A percentile compares a stretch with the other conserved stretches of the same genome.
phyloP scores from a whole-genome alignment of 2,888 invertebrate genomes.

The Liodrosophila aerea region DNA sequence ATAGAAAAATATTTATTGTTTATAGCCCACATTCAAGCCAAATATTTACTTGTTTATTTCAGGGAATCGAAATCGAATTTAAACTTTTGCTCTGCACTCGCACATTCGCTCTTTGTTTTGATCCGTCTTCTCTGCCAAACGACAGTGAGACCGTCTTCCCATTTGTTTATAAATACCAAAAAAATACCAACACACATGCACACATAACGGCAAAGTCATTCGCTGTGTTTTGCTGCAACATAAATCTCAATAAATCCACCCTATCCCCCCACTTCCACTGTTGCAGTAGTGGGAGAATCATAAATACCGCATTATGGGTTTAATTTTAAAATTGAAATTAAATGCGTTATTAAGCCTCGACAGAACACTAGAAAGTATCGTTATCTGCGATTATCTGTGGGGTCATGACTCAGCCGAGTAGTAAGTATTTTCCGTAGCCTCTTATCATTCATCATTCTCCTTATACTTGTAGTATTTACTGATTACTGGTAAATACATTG shows the following conservation, averaged over 20 bases:
- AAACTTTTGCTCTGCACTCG: conserved; percentile 16
- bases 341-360: conserved; percentile 20
- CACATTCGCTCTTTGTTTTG: background rate
- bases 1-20: conserved; percentile 64
- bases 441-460: conserved; percentile 5
- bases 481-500: conserved; percentile 8
- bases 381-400: conserved; percentile 29
- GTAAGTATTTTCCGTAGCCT: conserved; percentile 17
- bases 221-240: conserved; percentile 28
- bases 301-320: conserved; percentile 2
- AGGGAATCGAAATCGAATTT: conserved; percentile 28
- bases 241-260: conserved; percentile 53
- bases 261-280: background rate
- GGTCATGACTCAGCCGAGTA: conserved; percentile 48
- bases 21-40: conserved; percentile 31
- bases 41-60: conserved; percentile 58
- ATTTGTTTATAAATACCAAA: conserved; percentile 27
- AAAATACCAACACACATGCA: conserved; percentile 1
- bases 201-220: conserved; percentile 2
- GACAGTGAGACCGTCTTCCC: conserved; percentile 5
- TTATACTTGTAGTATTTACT: background rate
- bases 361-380: conserved; percentile 1
- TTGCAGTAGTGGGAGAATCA: background rate
- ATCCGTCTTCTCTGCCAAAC: conserved; percentile 2
- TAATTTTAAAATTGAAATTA: conserved; percentile 15